These are phyloP conservation scores for Corythaixoides concolor DNA, from an alignment of 2,113 vertebrate species.

Conservation along the genomic window DNA sequence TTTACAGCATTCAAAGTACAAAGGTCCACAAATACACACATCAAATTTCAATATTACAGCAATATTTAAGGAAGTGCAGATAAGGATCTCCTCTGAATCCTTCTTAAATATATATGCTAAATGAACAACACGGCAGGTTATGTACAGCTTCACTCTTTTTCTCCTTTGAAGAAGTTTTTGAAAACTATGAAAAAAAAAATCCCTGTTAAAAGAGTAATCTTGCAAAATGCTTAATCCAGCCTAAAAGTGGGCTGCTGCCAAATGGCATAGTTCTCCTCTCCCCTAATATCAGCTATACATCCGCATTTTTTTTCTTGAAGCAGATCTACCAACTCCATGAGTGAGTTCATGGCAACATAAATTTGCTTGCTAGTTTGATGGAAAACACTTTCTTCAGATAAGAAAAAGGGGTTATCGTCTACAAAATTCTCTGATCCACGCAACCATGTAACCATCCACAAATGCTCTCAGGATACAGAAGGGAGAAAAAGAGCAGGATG, in stretches of 20 bases:
- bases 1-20: background rate
- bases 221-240: background rate
- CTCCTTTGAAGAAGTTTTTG: background rate
- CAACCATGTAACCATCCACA: background rate
- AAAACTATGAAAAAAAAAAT: background rate
- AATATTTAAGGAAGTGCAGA: background rate
- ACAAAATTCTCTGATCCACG: background rate
- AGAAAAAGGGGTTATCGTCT: background rate
- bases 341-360: background rate
- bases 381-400: background rate
- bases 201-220: background rate
- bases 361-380: background rate
- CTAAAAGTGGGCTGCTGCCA: background rate
- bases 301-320: background rate
- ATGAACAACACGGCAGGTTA: background rate
- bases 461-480: background rate
- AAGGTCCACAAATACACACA: background rate
- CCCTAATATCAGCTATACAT: accelerated
- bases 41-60: background rate
- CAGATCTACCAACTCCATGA: background rate
- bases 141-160: background rate
- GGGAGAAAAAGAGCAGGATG: background rate
- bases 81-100: background rate
- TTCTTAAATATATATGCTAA: background rate
- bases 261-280: background rate